Evolutionary conservation across 64 coral and sea anemone species (phyloP).

Genomic region (Cladopsammia gracilis): DNA sequence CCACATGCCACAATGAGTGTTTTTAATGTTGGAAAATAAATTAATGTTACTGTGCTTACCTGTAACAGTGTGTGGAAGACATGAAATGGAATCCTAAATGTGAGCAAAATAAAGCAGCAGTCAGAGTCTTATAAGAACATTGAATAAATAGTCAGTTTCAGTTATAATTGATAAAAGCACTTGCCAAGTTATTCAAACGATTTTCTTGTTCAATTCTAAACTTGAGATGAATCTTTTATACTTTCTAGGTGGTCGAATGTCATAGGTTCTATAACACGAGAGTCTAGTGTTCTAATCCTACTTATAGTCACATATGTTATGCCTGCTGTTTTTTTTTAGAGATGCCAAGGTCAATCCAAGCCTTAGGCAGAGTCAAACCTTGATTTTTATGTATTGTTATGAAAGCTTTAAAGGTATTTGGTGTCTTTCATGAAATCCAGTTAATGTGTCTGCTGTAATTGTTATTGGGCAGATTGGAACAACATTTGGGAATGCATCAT

Average conservation of each 20-base stretch:
- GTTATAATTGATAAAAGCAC: too few relatives aligned
- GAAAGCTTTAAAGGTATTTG: constrained; percentile 27
- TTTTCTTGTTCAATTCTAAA: constrained; percentile 13
- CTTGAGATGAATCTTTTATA: constrained; percentile 6
- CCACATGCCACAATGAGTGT: constrained; percentile 41
- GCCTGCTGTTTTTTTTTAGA: too few relatives aligned
- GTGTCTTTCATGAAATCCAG: not conserved
- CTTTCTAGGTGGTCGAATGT: too few relatives aligned
- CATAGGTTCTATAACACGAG: too few relatives aligned
- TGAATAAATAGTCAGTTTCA: constrained; percentile 21
- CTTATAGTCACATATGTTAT: too few relatives aligned
- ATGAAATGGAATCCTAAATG: constrained; percentile 43
- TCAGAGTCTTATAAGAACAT: not conserved
- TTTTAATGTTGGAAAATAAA: constrained; percentile 59
- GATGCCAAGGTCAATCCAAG: too few relatives aligned
- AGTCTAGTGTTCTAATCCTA: too few relatives aligned
- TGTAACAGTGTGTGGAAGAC: constrained; percentile 36
- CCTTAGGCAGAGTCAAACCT: too few relatives aligned
- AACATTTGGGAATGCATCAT: not conserved
- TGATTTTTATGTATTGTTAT: too few relatives aligned
- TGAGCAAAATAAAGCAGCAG: constrained; percentile 25
- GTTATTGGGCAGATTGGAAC: constrained; percentile 7
- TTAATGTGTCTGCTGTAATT: not conserved
- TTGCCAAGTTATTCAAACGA: too few relatives aligned
- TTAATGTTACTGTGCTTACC: constrained; percentile 47